phyloP scores from a whole-genome alignment of 2,113 vertebrate species.

The Salvator merianae region DNA sequence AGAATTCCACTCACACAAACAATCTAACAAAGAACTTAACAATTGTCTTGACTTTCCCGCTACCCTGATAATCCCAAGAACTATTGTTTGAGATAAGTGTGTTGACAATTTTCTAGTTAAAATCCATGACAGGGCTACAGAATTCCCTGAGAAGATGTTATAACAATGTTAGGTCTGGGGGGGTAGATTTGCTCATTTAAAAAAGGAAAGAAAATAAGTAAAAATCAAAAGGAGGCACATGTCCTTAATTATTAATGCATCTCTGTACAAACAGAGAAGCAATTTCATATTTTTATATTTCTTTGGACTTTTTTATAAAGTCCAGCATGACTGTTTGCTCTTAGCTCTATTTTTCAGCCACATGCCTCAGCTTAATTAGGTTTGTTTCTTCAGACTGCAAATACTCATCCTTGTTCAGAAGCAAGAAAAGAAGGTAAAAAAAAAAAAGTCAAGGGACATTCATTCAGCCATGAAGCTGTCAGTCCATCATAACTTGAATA shows the following conservation, averaged over 20 bases:
- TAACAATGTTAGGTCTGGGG: not conserved
- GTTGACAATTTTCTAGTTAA: not conserved
- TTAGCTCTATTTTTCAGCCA: slow-evolving; percentile 44
- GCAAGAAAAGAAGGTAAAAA: slow-evolving; percentile 48
- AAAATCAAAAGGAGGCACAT: not conserved
- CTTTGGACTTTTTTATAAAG: not conserved
- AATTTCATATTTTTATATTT: slow-evolving; percentile 39
- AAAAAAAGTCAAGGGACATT: slow-evolving; percentile 62
- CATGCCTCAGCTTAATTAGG: slow-evolving; percentile 63
- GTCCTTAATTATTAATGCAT: slow-evolving; percentile 37
- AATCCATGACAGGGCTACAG: not conserved
- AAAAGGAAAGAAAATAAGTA: not conserved
- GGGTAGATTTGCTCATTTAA: not conserved
- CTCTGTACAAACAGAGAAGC: slow-evolving; percentile 39
- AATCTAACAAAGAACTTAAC: too few relatives aligned
- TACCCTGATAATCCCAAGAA: not conserved
- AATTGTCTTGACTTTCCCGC: not conserved
- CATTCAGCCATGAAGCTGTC: slow-evolving; percentile 66
- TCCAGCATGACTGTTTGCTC: slow-evolving; percentile 38
- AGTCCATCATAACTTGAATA: slow-evolving; percentile 72
- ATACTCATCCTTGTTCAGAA: slow-evolving; percentile 49
- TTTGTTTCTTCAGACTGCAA: slow-evolving; percentile 60
- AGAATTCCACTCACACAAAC: too few relatives aligned
- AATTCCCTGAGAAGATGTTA: not conserved
- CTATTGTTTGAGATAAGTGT: not conserved